Evolutionary conservation across 2,888 invertebrate genomes (phyloP).

Genomic region (Diplazon laetatorius): DNA sequence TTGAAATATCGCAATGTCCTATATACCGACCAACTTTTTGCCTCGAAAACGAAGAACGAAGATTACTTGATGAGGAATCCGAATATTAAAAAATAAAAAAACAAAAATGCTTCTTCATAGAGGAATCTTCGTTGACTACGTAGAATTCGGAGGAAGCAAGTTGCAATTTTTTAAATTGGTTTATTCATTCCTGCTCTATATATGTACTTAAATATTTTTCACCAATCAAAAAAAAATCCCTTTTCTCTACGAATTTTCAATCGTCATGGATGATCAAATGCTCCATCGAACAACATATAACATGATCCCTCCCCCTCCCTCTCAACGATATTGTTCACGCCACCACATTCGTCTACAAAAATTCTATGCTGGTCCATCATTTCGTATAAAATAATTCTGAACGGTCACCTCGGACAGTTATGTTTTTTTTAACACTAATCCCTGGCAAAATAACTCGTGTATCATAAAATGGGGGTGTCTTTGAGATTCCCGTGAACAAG

Average conservation of each 20-base stretch:
- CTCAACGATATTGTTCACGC: slow-evolving; percentile 16
- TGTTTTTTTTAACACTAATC: slow-evolving; percentile 18
- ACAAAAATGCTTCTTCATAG: no score
- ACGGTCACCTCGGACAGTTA: slow-evolving; percentile 33
- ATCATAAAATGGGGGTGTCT: slow-evolving; percentile 57
- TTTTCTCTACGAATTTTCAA: background rate
- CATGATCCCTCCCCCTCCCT: no score
- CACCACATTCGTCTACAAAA: slow-evolving; percentile 9
- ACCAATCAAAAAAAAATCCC: background rate
- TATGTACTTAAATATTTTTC: background rate
- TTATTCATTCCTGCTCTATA: no score
- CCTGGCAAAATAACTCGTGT: slow-evolving; percentile 24
- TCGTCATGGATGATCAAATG: background rate
- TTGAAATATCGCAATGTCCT: background rate
- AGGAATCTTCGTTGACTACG: no score
- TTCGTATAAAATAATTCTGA: slow-evolving; percentile 22
- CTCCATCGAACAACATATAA: background rate
- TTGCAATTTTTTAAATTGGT: background rate
- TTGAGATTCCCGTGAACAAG: slow-evolving; percentile 58
- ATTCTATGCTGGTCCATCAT: slow-evolving; percentile 42
- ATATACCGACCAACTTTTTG: background rate
- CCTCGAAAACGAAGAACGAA: no score
- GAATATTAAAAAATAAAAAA: background rate
- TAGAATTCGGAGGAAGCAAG: no score
- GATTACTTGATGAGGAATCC: no score